Percentiles rank a stretch among this genome's conserved stretches.
Evolutionary conservation across 2,113 vertebrate genomes (phyloP).

Genomic region (Notechis scutatus): DNA sequence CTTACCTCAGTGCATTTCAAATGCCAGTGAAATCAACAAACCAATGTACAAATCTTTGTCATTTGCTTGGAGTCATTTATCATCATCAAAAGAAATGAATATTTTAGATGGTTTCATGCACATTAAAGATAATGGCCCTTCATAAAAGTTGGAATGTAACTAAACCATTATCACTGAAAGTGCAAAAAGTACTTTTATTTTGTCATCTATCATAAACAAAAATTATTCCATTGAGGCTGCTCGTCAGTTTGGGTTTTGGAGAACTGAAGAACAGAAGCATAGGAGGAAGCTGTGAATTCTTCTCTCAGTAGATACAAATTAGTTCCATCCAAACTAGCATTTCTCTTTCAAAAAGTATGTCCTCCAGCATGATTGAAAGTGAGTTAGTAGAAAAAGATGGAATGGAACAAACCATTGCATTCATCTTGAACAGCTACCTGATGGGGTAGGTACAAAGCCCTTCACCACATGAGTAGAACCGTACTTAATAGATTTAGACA

Average conservation of each 20-base stretch:
- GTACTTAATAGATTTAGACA: background rate
- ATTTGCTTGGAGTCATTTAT: slow-evolving; percentile 45
- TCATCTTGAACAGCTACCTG: background rate
- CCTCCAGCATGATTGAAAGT: background rate
- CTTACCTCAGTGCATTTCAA: slow-evolving; percentile 22
- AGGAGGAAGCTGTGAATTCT: background rate
- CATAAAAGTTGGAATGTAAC: slow-evolving; percentile 20
- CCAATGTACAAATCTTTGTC: slow-evolving; percentile 14
- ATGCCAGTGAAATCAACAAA: slow-evolving; percentile 21
- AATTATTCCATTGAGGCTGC: slow-evolving; percentile 25
- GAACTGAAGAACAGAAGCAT: slow-evolving; percentile 13
- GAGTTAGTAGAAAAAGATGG: background rate
- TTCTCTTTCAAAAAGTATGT: background rate
- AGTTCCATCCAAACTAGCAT: slow-evolving; percentile 16
- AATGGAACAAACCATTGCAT: background rate
- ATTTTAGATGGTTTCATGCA: slow-evolving; percentile 12
- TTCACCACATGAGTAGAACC: background rate
- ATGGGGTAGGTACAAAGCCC: background rate
- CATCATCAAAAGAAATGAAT: slow-evolving; percentile 50
- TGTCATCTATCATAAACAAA: slow-evolving; percentile 34
- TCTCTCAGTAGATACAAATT: slow-evolving; percentile 3
- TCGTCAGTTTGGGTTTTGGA: slow-evolving; percentile 13
- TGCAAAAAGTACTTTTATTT: slow-evolving; percentile 22
- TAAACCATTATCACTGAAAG: slow-evolving; percentile 15
- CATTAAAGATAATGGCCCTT: slow-evolving; percentile 36